Base-by-base conservation (phyloP, 1,140 invertebrate species). In the Drosophila arawakana region DNA sequence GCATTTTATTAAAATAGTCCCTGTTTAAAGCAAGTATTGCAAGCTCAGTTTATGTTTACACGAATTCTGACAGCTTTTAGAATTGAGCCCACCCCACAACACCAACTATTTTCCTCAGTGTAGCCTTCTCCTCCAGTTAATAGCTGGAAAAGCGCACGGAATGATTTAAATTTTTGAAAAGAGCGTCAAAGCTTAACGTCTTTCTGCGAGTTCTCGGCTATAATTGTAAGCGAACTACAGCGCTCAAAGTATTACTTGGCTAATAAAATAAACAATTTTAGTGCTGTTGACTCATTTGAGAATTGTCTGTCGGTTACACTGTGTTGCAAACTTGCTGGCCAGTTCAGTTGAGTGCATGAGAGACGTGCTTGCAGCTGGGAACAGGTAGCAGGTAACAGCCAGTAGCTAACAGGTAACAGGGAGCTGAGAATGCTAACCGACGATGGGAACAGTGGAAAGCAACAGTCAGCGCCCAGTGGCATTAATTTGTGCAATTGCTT, bases 221-320 rank as follows among this genome's bases (percentile, higher is more conserved):
- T 41, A 30, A 11, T 25, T 49, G 61, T 57, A 52, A 7, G 34
- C 11, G 58, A 66, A 44, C 46, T 39, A 67, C 55, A 52, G 57
- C 55, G 55, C 18, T 52, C 49, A 41, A 55, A 60, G 67, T 66
- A 72, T 72, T 68, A 60, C 76, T 63, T 65, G 83, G 73, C 34
- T 80, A 89, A 91, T 91, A 91, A 91, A 91, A 91, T 89, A 89
- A 91, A 91, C 78, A 90, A 91, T 85, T 91, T 91, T 85, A 91
- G 52, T 86, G 57, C 84, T 91, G 84, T 82, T 84, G 88, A 85
- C 81, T 91, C 89, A 91, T 91, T 91, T 85, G 89, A 91, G 89
- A 91, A 82, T 91, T 91, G 89, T 81, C 85, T 89, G 80, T 57
- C 80, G 71, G 75, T 15, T 54, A 25, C 25, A 30, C 25, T 54